A percentile compares a stretch with the other conserved stretches of the same genome.
Evolutionary conservation across 2,888 invertebrate genomes (phyloP).

Genomic region (Lasioglossum vierecki): DNA sequence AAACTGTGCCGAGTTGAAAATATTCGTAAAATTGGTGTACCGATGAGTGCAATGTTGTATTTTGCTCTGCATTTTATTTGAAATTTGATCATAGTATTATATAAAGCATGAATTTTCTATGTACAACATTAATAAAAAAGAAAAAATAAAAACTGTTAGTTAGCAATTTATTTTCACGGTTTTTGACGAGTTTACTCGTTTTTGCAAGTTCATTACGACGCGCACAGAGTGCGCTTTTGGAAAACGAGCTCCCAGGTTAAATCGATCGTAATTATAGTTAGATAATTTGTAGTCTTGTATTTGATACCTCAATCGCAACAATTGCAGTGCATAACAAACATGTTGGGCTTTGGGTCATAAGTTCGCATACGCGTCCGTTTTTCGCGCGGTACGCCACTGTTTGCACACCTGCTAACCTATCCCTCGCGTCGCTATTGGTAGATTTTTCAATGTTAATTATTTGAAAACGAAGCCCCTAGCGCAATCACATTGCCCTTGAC

Average conservation of each 20-base stretch:
- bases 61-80: neutral
- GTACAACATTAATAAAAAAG: neutral
- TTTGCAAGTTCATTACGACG: neutral
- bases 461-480: neutral
- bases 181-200: neutral
- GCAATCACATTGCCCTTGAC: neutral
- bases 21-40: neutral
- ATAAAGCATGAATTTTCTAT: neutral
- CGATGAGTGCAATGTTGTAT: neutral
- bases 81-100: neutral
- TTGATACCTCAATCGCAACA: neutral
- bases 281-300: neutral
- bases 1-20: neutral
- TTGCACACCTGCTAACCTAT: neutral
- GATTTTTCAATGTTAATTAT: conserved; percentile 1
- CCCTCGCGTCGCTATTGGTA: neutral
- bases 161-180: neutral
- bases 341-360: neutral
- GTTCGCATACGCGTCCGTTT: neutral
- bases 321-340: neutral
- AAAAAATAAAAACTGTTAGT: neutral
- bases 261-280: conserved; percentile 1
- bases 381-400: neutral
- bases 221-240: conserved; percentile 1
- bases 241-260: neutral